A percentile compares a stretch with the other conserved stretches of the same genome.
Evolutionary conservation across 2,888 invertebrate genomes (phyloP).

Genomic region (Ectropis crepuscularia): DNA sequence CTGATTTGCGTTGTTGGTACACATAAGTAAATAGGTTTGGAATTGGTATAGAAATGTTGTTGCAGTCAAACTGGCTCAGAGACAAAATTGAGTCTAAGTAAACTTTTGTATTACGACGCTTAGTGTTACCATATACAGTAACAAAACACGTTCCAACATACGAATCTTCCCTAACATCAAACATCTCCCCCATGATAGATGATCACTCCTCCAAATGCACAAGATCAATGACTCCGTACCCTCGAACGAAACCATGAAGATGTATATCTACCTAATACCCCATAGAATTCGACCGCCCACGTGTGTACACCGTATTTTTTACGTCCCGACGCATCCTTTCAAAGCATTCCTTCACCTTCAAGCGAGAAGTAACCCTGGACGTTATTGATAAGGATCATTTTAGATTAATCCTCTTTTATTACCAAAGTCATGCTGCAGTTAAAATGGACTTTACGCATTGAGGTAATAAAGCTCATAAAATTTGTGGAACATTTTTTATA

Average conservation of each 20-base stretch:
- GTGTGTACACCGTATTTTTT: conserved; percentile 74
- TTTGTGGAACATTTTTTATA: conserved; percentile 15
- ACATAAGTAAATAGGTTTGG: too few relatives aligned
- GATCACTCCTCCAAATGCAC: conserved; percentile 26
- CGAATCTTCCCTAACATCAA: conserved; percentile 2
- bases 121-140: background rate
- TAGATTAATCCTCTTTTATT: conserved; percentile 23
- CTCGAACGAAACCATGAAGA: conserved; percentile 53
- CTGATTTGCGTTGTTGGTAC: too few relatives aligned
- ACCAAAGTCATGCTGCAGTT: conserved; percentile 18
- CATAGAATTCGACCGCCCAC: conserved; percentile 71
- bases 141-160: background rate
- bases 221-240: conserved; percentile 40
- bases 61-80: too few relatives aligned
- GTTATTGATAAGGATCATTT: conserved; percentile 51
- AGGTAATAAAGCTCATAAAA: conserved; percentile 53
- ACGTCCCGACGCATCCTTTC: conserved; percentile 72
- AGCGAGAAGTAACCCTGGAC: conserved; percentile 59
- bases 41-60: too few relatives aligned
- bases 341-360: conserved; percentile 66
- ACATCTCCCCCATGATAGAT: conserved; percentile 29
- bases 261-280: conserved; percentile 56
- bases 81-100: too few relatives aligned
- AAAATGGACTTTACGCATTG: conserved; percentile 60
- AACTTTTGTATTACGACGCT: too few relatives aligned